phyloP scores from a whole-genome alignment of 2,113 vertebrate species.

The Ammospiza caudacuta region DNA sequence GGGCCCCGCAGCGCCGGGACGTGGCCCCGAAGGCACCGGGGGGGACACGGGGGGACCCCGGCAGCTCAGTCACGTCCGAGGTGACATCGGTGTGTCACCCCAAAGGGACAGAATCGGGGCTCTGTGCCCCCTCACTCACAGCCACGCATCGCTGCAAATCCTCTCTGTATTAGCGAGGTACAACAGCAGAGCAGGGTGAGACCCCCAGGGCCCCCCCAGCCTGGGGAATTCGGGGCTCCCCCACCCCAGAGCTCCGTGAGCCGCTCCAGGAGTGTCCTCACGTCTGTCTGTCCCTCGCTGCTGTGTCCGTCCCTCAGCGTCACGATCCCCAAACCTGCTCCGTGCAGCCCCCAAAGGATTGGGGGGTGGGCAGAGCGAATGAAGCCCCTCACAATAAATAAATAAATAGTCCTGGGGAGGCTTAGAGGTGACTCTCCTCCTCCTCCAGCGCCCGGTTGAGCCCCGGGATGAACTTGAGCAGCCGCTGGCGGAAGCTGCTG shows the following conservation, averaged over 20 bases:
- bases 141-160: not conserved
- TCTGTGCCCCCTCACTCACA: not conserved
- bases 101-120: not conserved
- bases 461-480: constrained; percentile 95
- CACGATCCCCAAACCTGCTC: not conserved
- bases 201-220: not conserved
- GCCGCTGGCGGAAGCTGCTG: constrained; percentile 87
- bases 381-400: constrained; percentile 41
- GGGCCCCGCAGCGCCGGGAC: not conserved
- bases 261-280: fast-evolving
- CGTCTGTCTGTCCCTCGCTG: fast-evolving
- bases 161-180: constrained; percentile 39
- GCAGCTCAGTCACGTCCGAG: fast-evolving
- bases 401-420: constrained; percentile 7
- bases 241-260: not conserved
- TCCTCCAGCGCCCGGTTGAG: constrained; percentile 93
- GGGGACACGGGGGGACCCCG: not conserved
- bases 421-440: constrained; percentile 93
- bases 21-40: not conserved
- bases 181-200: not conserved
- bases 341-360: not conserved
- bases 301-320: not conserved
- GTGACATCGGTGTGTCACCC: fast-evolving
- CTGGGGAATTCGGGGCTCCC: not conserved
- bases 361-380: fast-evolving